phyloP scores from a whole-genome alignment of 2,113 vertebrate genomes.

The Anoura caudifer region DNA sequence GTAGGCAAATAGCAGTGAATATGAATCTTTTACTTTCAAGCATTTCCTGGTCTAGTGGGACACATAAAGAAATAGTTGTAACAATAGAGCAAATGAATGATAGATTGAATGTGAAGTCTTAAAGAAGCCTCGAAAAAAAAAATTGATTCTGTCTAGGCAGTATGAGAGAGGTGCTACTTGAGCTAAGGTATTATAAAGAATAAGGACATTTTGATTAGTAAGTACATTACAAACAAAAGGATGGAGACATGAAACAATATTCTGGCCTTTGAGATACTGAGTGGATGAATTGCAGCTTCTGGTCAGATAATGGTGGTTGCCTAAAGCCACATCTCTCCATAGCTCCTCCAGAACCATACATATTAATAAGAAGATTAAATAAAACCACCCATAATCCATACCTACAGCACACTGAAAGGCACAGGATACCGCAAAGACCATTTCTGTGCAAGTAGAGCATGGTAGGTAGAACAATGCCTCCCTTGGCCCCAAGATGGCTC shows the following conservation, averaged over 20 bases:
- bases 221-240: not conserved
- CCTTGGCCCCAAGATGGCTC: not conserved
- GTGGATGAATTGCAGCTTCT: not conserved
- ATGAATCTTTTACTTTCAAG: constrained; percentile 19
- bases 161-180: not conserved
- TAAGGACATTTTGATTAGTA: not conserved
- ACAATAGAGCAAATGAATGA: not conserved
- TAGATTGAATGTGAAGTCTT: not conserved
- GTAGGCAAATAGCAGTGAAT: constrained; percentile 17
- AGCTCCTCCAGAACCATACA: not conserved
- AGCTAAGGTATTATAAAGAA: not conserved
- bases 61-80: not conserved
- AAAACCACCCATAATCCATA: not conserved
- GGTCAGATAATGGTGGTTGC: not conserved
- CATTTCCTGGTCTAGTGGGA: not conserved
- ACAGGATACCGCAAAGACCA: not conserved
- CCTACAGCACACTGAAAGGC: not conserved
- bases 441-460: not conserved
- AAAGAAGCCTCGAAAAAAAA: not conserved
- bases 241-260: not conserved
- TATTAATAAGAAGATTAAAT: not conserved
- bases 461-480: not conserved
- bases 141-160: not conserved
- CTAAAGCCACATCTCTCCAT: not conserved
- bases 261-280: constrained; percentile 22